These are phyloP conservation scores for Ophraella communa DNA, from an alignment of 2,888 invertebrate species.

Conservation along the genomic window DNA sequence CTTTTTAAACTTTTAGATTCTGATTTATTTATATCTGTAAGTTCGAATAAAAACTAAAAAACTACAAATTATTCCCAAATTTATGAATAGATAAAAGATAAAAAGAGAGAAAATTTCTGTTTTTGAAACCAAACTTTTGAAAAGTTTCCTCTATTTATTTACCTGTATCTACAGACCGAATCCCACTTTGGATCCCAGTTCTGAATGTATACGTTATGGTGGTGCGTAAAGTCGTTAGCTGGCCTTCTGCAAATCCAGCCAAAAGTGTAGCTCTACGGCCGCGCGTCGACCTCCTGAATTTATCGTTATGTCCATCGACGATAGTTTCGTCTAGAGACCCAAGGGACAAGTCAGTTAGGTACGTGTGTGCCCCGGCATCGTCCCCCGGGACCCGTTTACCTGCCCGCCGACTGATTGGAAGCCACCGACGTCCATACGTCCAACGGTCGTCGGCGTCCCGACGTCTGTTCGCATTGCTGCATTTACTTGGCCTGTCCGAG, in stretches of 20 bases:
- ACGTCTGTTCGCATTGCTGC: constrained; percentile 1
- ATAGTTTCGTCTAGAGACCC: constrained; percentile 49
- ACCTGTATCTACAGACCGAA: constrained; percentile 10
- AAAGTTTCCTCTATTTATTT: background rate
- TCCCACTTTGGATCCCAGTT: constrained; percentile 30
- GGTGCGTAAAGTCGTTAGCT: constrained; percentile 54
- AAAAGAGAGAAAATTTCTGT: too few species aligned
- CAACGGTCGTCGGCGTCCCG: constrained; percentile 24
- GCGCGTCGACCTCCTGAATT: constrained; percentile 46
- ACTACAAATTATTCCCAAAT: too few species aligned
- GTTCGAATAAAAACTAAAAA: too few species aligned
- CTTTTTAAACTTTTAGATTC: too few species aligned
- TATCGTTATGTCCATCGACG: constrained; percentile 56
- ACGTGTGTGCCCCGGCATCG: constrained; percentile 54
- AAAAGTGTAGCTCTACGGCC: constrained; percentile 7
- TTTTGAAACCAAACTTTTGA: background rate
- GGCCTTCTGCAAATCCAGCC: constrained; percentile 14
- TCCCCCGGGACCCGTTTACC: constrained; percentile 60
- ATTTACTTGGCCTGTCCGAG: constrained; percentile 5
- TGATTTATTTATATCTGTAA: too few species aligned
- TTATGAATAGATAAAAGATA: too few species aligned
- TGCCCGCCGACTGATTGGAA: constrained; percentile 61
- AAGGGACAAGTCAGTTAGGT: constrained; percentile 59
- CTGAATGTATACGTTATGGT: constrained; percentile 48
- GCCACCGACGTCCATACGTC: constrained; percentile 43